phyloP scores from a whole-genome alignment of 2,888 invertebrate species.

The Drosophila suboccidentalis region DNA sequence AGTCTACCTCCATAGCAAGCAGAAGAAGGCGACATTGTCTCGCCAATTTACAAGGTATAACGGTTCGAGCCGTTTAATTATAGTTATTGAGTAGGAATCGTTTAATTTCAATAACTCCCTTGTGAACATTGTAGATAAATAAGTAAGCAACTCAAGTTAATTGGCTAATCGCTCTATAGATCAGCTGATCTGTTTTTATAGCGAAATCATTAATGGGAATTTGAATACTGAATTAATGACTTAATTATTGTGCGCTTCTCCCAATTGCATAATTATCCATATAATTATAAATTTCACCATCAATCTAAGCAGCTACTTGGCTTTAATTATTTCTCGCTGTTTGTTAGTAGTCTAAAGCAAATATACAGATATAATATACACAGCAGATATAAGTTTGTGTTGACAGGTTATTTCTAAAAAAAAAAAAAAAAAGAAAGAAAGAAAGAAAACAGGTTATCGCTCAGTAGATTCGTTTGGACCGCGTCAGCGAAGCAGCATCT shows the following conservation, averaged over 20 bases:
- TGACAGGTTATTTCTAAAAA: conserved; percentile 10
- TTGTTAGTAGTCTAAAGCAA: conserved; percentile 8
- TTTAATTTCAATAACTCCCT: neutral
- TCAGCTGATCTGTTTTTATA: neutral
- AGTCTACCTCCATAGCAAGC: too few species aligned
- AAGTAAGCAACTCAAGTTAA: neutral
- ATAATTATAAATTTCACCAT: neutral
- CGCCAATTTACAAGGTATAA: too few species aligned
- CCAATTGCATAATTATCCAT: conserved; percentile 8
- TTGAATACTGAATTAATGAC: neutral
- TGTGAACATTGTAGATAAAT: neutral
- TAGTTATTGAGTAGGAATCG: neutral
- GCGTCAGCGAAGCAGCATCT: conserved; percentile 3
- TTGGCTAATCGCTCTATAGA: neutral
- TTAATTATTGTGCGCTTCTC: conserved; percentile 11
- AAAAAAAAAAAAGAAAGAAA: neutral
- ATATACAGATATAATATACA: conserved; percentile 13
- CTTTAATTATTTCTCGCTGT: conserved; percentile 1
- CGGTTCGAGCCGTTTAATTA: too few species aligned
- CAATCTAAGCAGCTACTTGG: conserved; percentile 1
- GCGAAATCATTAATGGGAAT: neutral
- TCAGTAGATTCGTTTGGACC: conserved; percentile 12
- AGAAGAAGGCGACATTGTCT: too few species aligned
- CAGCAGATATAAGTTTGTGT: neutral
- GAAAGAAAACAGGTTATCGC: conserved; percentile 48